Percentiles rank a stretch among this genome's conserved stretches.
Conservation (phyloP, 2,888 invertebrate species). For the Lasioglossum oenotherae region DNA sequence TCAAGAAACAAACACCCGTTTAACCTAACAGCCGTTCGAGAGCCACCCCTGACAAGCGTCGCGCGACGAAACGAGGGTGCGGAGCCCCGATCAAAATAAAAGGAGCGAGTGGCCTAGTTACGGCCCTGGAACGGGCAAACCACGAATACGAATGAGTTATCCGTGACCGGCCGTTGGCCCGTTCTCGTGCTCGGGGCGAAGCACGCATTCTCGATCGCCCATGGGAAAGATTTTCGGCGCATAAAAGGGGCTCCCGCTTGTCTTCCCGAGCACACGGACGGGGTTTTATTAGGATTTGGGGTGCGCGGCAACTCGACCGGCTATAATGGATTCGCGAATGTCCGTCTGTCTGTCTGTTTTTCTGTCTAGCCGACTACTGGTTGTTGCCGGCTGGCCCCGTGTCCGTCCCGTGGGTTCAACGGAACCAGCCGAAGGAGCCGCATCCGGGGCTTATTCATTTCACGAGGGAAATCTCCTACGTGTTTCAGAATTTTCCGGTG, state of each 20-base stretch:
- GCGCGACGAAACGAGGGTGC: background rate
- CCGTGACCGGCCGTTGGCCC: slow-evolving; percentile 53
- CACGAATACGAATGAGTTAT: slow-evolving; percentile 69
- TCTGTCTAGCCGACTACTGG: background rate
- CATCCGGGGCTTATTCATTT: slow-evolving; percentile 26
- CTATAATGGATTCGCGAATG: slow-evolving; percentile 74
- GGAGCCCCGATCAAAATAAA: slow-evolving; percentile 14
- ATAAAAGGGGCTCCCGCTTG: slow-evolving; percentile 67
- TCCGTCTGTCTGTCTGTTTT: slow-evolving; percentile 52
- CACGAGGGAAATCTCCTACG: slow-evolving; percentile 30
- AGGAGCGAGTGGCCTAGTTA: slow-evolving; percentile 51
- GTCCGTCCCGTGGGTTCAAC: slow-evolving; percentile 62
- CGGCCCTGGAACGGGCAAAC: slow-evolving; percentile 62
- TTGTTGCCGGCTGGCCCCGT: slow-evolving; percentile 53
- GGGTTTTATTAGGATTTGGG: slow-evolving; percentile 72
- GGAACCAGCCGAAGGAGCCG: slow-evolving; percentile 51
- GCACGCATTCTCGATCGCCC: slow-evolving; percentile 69
- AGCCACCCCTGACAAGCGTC: background rate
- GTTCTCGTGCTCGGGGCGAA: slow-evolving; percentile 39
- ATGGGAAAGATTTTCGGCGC: slow-evolving; percentile 76
- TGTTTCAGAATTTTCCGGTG: slow-evolving; percentile 37
- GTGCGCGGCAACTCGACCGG: slow-evolving; percentile 67
- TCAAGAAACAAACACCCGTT: too few relatives aligned
- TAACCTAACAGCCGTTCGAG: background rate
- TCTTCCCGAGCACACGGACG: slow-evolving; percentile 53